Conservation (phyloP, 1,140 invertebrate genomes). For the Paralvinella palmiformis region DNA sequence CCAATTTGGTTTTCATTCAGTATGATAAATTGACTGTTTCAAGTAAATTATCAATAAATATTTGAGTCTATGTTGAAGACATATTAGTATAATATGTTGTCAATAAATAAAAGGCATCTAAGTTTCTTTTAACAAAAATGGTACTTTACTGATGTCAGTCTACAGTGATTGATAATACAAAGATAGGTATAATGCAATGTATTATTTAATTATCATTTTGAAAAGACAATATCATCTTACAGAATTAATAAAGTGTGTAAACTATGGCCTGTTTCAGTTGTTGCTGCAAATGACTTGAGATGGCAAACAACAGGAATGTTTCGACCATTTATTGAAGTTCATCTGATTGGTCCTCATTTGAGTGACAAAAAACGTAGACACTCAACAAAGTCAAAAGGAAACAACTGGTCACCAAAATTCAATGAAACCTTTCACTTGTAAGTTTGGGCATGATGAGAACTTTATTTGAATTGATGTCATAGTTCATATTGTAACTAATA, state of each 20-base stretch:
- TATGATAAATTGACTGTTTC: too few species aligned
- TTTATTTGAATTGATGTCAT: too few species aligned
- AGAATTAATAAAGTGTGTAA: too few species aligned
- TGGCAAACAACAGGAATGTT: slow-evolving; percentile 97
- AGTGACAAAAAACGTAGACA: slow-evolving; percentile 97
- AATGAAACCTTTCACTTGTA: slow-evolving; percentile 99
- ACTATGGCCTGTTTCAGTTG: slow-evolving; percentile 63
- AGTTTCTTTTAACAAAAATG: too few species aligned
- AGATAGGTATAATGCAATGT: not conserved
- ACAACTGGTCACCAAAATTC: slow-evolving; percentile 98
- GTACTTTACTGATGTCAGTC: not conserved
- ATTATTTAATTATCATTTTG: not conserved
- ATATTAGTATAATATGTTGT: too few species aligned
- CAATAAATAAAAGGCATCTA: too few species aligned
- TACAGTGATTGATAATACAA: not conserved
- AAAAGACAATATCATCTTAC: not conserved
- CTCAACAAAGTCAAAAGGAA: slow-evolving; percentile 96
- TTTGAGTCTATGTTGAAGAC: too few species aligned
- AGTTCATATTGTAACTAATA: too few species aligned
- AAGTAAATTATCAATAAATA: too few species aligned
- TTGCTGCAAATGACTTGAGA: slow-evolving; percentile 96
- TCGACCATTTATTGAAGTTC: slow-evolving; percentile 96
- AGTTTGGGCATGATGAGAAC: slow-evolving; percentile 55
- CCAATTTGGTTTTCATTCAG: too few species aligned
- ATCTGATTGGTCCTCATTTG: slow-evolving; percentile 94